phyloP scores from a whole-genome alignment of 1,140 invertebrate species.

The Fragariocoptes setiger region DNA sequence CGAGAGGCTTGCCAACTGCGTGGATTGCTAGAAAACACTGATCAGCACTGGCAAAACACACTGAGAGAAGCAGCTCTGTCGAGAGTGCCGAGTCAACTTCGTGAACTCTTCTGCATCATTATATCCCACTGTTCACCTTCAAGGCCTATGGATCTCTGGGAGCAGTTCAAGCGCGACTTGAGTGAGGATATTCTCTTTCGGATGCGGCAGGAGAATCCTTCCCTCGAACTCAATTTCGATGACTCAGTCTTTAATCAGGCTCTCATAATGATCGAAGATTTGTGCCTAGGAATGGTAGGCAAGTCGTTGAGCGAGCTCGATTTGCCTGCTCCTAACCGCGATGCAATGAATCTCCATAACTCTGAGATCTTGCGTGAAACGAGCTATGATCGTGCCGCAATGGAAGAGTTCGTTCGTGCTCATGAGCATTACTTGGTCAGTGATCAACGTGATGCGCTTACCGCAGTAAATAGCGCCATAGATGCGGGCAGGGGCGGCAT shows the following conservation, averaged over 20 bases:
- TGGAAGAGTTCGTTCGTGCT: no score
- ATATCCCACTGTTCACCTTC: slow-evolving; percentile 15
- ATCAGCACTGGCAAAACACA: slow-evolving; percentile 7
- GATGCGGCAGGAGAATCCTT: no score
- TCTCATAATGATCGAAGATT: no score
- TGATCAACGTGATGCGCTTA: not conserved
- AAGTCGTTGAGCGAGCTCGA: slow-evolving; percentile 6
- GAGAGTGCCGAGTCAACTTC: slow-evolving; percentile 3
- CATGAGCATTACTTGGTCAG: not conserved
- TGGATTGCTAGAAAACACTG: slow-evolving; percentile 2
- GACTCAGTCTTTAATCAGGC: no score
- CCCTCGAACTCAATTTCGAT: no score
- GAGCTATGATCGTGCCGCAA: no score
- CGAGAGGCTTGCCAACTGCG: slow-evolving; percentile 5
- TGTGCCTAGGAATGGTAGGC: no score
- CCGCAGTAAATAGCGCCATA: slow-evolving; percentile 12
- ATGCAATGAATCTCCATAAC: not conserved
- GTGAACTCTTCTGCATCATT: slow-evolving; percentile 7
- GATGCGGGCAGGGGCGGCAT: slow-evolving; percentile 9
- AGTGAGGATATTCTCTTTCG: slow-evolving; percentile 8
- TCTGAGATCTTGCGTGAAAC: not conserved
- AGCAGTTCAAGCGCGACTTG: slow-evolving; percentile 7
- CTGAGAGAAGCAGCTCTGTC: slow-evolving; percentile 3
- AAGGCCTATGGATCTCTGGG: slow-evolving; percentile 7
- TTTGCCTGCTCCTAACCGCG: not conserved